phyloP scores from a whole-genome alignment of 2,888 invertebrate genomes.

The Drosophila gaucha region DNA sequence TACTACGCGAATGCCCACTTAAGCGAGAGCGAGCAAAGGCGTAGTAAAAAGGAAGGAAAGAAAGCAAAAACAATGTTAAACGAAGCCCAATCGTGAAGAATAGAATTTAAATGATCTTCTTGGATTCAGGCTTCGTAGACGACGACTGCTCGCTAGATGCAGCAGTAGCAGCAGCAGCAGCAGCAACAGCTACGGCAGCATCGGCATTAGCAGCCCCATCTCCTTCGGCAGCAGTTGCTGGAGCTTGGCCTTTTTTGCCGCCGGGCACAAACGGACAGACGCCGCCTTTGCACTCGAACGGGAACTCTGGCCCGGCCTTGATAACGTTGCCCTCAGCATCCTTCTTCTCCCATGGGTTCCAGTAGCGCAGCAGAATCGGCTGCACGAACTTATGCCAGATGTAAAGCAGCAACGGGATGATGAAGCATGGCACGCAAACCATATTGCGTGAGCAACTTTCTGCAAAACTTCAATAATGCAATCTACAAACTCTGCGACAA shows the following conservation, averaged over 20 bases:
- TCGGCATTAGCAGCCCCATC: background rate
- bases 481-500: too few species aligned
- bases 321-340: conserved; percentile 87
- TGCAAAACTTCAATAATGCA: too few species aligned
- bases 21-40: background rate
- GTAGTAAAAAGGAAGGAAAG: background rate
- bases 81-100: too few species aligned
- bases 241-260: conserved; percentile 19
- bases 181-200: background rate
- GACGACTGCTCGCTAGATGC: background rate
- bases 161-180: background rate
- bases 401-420: conserved; percentile 92
- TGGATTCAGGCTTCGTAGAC: conserved; percentile 27
- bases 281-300: conserved; percentile 87
- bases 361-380: conserved; percentile 91
- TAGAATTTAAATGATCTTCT: conserved; percentile 50
- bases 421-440: conserved; percentile 94
- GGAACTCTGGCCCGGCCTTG: conserved; percentile 86
- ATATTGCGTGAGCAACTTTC: conserved; percentile 86
- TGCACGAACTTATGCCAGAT: conserved; percentile 94
- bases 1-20: background rate
- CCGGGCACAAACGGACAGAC: conserved; percentile 84
- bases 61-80: background rate
- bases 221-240: background rate
- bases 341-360: conserved; percentile 92